Evolutionary conservation across 1,140 invertebrate species (phyloP).

Genomic region (Goniozus legneri): DNA sequence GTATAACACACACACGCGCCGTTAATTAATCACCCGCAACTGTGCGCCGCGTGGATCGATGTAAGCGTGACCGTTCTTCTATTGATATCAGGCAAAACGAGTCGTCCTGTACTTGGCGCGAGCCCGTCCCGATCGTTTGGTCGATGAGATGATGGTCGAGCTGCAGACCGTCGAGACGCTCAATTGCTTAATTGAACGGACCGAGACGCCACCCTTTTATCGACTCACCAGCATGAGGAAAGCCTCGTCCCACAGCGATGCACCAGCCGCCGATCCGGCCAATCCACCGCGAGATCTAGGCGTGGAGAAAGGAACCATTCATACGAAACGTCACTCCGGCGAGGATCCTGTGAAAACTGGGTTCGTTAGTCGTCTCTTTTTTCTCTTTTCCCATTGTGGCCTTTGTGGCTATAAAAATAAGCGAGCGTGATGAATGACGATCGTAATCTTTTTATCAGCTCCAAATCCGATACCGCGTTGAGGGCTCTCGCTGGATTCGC

Average conservation of each 20-base stretch:
- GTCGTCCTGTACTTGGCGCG: slow-evolving; percentile 90
- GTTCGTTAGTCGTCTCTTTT: slow-evolving; percentile 36
- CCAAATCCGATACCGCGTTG: slow-evolving; percentile 62
- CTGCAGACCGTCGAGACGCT: slow-evolving; percentile 94
- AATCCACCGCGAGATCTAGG: slow-evolving; percentile 57
- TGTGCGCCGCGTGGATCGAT: not conserved
- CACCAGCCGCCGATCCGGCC: slow-evolving; percentile 54
- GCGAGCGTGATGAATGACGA: too few relatives aligned
- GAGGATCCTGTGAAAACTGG: slow-evolving; percentile 79
- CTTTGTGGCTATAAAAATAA: too few relatives aligned
- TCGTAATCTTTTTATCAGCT: slow-evolving; percentile 22
- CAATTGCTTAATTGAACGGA: slow-evolving; percentile 91
- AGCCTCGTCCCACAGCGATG: slow-evolving; percentile 80
- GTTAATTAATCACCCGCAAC: not conserved
- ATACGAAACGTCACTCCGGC: slow-evolving; percentile 92
- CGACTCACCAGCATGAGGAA: slow-evolving; percentile 86
- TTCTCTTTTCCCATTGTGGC: slow-evolving; percentile 1
- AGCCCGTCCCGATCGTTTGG: slow-evolving; percentile 82
- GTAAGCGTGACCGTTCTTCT: too few relatives aligned
- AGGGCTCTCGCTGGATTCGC: slow-evolving; percentile 55
- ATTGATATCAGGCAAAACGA: slow-evolving; percentile 75
- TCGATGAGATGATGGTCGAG: slow-evolving; percentile 96
- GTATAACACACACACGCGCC: slow-evolving; percentile 28
- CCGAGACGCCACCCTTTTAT: slow-evolving; percentile 97
- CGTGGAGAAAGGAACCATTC: slow-evolving; percentile 90